Evolutionary conservation across 2,113 vertebrate species (phyloP).

Genomic region (Athene noctua): DNA sequence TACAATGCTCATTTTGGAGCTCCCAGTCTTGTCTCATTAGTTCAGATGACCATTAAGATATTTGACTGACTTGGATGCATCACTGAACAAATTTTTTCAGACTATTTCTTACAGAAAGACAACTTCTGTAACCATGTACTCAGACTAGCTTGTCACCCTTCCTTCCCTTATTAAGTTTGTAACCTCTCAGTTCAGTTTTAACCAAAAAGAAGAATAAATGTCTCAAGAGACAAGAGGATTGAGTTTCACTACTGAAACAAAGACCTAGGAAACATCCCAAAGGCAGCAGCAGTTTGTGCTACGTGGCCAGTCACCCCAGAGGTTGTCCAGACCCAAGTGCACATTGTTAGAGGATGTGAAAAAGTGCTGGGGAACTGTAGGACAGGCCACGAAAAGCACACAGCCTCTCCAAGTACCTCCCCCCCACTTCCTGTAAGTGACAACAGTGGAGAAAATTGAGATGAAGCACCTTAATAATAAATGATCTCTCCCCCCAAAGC

Average conservation of each 20-base stretch:
- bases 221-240: background rate
- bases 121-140: background rate
- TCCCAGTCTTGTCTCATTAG: background rate
- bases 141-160: background rate
- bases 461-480: background rate
- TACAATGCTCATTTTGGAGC: rapidly evolving
- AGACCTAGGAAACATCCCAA: background rate
- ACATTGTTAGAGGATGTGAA: rapidly evolving
- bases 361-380: background rate
- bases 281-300: background rate
- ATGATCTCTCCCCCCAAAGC: too few species aligned
- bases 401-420: background rate
- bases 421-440: background rate
- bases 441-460: background rate
- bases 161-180: background rate
- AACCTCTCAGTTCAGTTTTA: background rate
- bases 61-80: background rate
- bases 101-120: background rate
- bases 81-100: background rate
- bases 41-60: background rate
- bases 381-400: background rate
- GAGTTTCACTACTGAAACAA: background rate
- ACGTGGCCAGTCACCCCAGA: background rate
- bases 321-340: background rate
- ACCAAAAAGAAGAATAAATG: background rate